Evolutionary conservation across 2,888 invertebrate genomes (phyloP).

Genomic region (Disparrhopalites patrizii): DNA sequence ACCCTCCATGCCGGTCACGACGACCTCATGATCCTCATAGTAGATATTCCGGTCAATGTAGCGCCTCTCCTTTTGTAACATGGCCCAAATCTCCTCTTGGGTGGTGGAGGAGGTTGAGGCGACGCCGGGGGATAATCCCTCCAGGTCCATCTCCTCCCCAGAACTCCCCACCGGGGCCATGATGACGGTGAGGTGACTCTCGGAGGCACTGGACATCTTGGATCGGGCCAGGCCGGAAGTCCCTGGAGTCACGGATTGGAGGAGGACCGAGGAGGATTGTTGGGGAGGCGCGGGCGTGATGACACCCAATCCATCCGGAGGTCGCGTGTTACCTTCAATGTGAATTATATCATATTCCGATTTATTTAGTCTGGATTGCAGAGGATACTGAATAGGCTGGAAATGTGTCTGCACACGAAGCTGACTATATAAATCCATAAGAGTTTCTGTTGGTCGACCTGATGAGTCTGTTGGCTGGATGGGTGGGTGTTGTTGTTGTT

Average conservation of each 20-base stretch:
- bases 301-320: not conserved
- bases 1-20: conserved; percentile 11
- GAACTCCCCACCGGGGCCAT: not conserved
- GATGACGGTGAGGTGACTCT: conserved; percentile 27
- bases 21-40: conserved; percentile 24
- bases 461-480: not conserved
- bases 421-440: conserved; percentile 26
- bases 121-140: not conserved
- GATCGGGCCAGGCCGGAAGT: not conserved
- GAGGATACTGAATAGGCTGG: conserved; percentile 25
- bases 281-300: too few species aligned
- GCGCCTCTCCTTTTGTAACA: conserved; percentile 44
- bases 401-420: not conserved
- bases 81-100: conserved; percentile 46
- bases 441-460: conserved; percentile 16
- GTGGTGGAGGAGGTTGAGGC: conserved; percentile 35
- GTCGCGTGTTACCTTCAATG: not conserved
- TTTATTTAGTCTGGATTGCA: conserved; percentile 24
- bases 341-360: conserved; percentile 27
- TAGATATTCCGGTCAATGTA: conserved; percentile 44
- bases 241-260: not conserved
- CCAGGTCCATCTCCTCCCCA: not conserved
- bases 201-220: conserved; percentile 26
- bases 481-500: not conserved
- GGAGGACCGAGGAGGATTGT: too few species aligned